phyloP scores from a whole-genome alignment of 2,113 vertebrate species.

The Amphilophus citrinellus region DNA sequence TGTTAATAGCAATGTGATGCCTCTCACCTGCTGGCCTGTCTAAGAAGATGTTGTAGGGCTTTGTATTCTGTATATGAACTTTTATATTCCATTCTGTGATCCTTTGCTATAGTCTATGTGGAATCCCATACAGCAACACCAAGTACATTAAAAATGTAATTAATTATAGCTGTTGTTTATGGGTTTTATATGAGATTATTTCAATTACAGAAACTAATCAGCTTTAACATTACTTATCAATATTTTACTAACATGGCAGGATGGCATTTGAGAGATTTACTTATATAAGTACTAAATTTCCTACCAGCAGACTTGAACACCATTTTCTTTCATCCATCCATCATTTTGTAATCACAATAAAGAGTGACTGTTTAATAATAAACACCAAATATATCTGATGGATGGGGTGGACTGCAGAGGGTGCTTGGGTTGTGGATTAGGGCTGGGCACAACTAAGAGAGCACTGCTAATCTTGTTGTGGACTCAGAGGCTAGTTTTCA shows the following conservation, averaged over 20 bases:
- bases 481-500: conserved; percentile 49
- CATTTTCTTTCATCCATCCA: background rate
- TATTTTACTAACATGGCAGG: background rate
- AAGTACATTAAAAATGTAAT: background rate
- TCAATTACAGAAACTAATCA: background rate
- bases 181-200: background rate
- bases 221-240: background rate
- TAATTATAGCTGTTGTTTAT: background rate
- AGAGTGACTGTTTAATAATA: conserved; percentile 4
- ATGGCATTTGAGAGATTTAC: background rate
- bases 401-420: conserved; percentile 24
- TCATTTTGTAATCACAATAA: background rate
- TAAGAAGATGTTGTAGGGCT: conserved; percentile 34
- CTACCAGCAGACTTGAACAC: background rate
- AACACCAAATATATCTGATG: background rate
- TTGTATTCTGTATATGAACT: conserved; percentile 36
- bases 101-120: background rate
- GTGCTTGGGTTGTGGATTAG: conserved; percentile 2
- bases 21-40: conserved; percentile 38
- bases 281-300: background rate
- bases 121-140: background rate
- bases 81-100: conserved; percentile 30
- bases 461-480: conserved; percentile 30
- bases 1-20: conserved; percentile 2
- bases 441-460: conserved; percentile 10